These are phyloP conservation scores for Columbina picui DNA, from an alignment of 2,113 vertebrate species.

Conservation along the genomic window DNA sequence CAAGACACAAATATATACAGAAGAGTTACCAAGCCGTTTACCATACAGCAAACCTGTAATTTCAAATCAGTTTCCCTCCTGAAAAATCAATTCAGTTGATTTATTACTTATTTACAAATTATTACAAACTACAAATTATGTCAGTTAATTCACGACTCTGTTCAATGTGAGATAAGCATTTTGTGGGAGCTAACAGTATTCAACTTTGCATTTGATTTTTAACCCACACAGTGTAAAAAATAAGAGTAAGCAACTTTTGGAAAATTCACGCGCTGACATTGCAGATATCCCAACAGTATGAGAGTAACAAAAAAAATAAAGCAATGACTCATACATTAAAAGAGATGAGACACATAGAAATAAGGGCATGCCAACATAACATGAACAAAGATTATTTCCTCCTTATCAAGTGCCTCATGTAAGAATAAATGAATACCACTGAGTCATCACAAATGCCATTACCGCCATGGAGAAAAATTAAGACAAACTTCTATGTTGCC, in stretches of 20 bases:
- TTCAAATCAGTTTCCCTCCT: neutral
- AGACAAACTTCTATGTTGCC: neutral
- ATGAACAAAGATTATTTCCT: neutral
- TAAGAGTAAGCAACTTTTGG: neutral
- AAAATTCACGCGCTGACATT: neutral
- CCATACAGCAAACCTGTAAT: neutral
- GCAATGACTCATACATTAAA: neutral
- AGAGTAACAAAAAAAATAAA: neutral
- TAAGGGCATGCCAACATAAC: neutral
- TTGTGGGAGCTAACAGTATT: neutral
- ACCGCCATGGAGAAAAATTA: neutral
- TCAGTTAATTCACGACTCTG: neutral
- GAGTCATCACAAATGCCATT: neutral
- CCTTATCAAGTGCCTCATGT: neutral
- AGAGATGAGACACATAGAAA: neutral
- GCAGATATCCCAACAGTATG: neutral
- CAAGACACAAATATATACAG: neutral
- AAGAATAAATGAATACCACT: neutral
- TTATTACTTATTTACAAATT: neutral
- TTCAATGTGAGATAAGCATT: neutral
- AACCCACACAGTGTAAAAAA: neutral
- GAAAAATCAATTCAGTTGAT: neutral
- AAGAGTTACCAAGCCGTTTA: neutral
- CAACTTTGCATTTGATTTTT: neutral
- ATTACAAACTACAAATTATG: neutral